Evolutionary conservation across 2,113 vertebrate species (phyloP), one percentile per base, ranked within the genome.

Genomic region (Chaetodon auriga): DNA sequence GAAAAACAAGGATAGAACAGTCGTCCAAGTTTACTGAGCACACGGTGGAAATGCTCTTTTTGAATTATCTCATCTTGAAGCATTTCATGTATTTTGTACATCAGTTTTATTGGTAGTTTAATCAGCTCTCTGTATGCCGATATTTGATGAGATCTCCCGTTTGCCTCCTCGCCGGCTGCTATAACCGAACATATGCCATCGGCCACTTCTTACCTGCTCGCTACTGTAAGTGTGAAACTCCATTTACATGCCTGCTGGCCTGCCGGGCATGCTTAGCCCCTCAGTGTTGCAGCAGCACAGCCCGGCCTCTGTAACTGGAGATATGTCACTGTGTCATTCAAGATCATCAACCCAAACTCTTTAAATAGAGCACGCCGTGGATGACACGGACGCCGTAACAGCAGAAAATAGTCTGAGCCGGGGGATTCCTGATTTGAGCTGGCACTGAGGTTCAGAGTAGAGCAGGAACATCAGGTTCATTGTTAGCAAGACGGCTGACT

Each of bases 311-410:
- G 93, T 92, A 95, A 95, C 91, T 61, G 82, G 91, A 95, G 90
- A 94, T 91, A 91, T 94, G 90, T 90, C 91, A 92, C 85, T 79
- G 75, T 92, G 89, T 84, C 82, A 85, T 92, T 91, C 84, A 89
- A 88, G 85, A 92, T 89, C 87, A 58, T 86, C 83, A 81, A 75
- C 74, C 60, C 71, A 74, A 65, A 21, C 79, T 76, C 92, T 92
- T 90, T 88, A 92, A 93, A 93, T 94, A 95, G 92, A 84, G 86
- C 63, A n/a, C 63, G 16, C 78, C 68, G 45, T 11, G 38, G 78
- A 91, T 84, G 81, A 90, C 87, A 90, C 57, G 61, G 62, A 87
- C 74, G 85, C 86, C 45, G 10, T 76, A 61, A 53, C 51, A 25
- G 64, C 23, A 85, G 86, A 80, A 91, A 92, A 91, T 85, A 81